Conservation (phyloP, 2,888 invertebrate species). For the Drosophila phalerata region DNA sequence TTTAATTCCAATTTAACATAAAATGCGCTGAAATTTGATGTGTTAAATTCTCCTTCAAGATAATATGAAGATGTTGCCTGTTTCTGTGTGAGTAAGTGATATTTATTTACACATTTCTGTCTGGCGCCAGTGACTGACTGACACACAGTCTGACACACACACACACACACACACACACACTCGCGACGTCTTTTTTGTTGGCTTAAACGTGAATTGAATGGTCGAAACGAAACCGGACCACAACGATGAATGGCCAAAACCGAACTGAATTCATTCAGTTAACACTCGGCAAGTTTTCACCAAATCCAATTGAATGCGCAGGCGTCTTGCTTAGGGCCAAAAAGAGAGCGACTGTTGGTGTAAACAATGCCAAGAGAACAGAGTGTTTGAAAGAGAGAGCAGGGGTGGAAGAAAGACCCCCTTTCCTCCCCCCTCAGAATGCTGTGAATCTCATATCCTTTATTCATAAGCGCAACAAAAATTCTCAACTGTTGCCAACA, state of each 20-base stretch:
- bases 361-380: constrained; percentile 1
- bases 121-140: constrained; percentile 59
- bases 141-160: constrained; percentile 19
- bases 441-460: constrained; percentile 21
- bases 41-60: constrained; percentile 25
- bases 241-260: constrained; percentile 45
- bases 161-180: constrained; percentile 7
- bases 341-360: constrained; percentile 48
- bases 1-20: constrained; percentile 51
- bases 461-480: constrained; percentile 6
- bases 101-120: constrained; percentile 64
- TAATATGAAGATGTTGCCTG: constrained; percentile 23
- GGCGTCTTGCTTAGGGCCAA: constrained; percentile 35
- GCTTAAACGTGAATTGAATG: neutral
- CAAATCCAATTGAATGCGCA: constrained; percentile 1
- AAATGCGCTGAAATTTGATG: no score
- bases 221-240: constrained; percentile 21
- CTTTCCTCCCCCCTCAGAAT: neutral
- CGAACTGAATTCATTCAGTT: constrained; percentile 51
- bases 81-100: constrained; percentile 63
- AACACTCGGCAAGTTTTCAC: constrained; percentile 19
- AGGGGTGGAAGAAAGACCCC: neutral
- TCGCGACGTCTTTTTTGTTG: constrained; percentile 30
- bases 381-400: neutral
- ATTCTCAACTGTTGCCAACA: constrained; percentile 17